phyloP scores from a whole-genome alignment of 1,140 invertebrate species.

The Sycophila sp. region DNA sequence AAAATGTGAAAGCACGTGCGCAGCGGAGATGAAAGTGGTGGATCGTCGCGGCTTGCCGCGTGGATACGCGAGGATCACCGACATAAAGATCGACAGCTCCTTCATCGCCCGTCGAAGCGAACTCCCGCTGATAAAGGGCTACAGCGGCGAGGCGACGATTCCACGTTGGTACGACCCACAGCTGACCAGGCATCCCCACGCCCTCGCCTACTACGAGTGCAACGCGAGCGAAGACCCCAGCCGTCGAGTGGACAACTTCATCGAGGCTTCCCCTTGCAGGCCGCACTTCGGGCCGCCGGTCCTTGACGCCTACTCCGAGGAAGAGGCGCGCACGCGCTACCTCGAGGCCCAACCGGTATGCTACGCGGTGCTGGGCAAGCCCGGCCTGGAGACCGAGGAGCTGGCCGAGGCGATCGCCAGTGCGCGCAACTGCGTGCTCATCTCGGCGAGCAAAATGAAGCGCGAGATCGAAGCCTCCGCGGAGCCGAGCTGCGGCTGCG shows the following conservation, averaged over 20 bases:
- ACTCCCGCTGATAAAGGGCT: conserved; percentile 38
- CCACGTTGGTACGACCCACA: background rate
- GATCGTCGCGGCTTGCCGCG: too few species aligned
- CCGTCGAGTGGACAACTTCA: conserved; percentile 40
- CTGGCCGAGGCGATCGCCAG: conserved; percentile 68
- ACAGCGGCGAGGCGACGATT: background rate
- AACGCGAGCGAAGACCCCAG: conserved; percentile 58
- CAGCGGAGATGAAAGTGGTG: too few species aligned
- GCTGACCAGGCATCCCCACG: conserved; percentile 50
- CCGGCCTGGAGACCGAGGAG: conserved; percentile 62
- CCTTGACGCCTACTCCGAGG: conserved; percentile 49
- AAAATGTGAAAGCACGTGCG: too few species aligned
- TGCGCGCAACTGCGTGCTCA: conserved; percentile 67
- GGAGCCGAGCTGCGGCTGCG: conserved; percentile 66
- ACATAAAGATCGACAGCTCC: conserved; percentile 28
- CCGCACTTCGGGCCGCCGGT: conserved; percentile 30
- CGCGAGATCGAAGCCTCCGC: conserved; percentile 46
- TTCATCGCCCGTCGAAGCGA: conserved; percentile 33
- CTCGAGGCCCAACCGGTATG: conserved; percentile 65
- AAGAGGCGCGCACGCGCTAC: conserved; percentile 64
- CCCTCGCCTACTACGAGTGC: conserved; percentile 58
- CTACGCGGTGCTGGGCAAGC: conserved; percentile 70
- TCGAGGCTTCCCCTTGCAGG: background rate
- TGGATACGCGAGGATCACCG: too few species aligned
- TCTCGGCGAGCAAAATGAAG: conserved; percentile 59